Percentiles rank a stretch among this genome's conserved stretches.
phyloP scores from a whole-genome alignment of 1,140 invertebrate genomes.

The Aporrectodea caliginosa region DNA sequence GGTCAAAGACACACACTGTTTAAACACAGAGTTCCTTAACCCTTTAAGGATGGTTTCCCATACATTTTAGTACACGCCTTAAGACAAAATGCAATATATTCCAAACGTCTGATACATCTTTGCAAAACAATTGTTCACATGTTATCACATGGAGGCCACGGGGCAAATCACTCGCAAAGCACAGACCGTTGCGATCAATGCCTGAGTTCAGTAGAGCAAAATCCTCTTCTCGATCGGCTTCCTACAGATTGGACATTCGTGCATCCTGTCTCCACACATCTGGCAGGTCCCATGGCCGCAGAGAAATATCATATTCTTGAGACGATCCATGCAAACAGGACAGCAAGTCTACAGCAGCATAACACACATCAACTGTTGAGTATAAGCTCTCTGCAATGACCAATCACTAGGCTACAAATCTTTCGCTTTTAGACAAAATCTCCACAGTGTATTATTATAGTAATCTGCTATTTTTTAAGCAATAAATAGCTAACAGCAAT shows the following conservation, averaged over 20 bases:
- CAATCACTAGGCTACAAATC: not conserved
- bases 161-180: not conserved
- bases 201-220: slow-evolving; percentile 69
- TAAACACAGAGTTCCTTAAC: not conserved
- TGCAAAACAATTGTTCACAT: not conserved
- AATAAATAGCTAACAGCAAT: no score
- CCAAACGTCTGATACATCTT: not conserved
- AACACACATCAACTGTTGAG: no score
- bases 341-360: slow-evolving; percentile 80
- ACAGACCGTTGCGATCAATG: not conserved
- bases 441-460: no score
- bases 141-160: not conserved
- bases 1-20: no score
- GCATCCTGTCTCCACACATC: slow-evolving; percentile 95
- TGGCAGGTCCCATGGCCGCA: slow-evolving; percentile 97
- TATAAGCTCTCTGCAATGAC: not conserved
- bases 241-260: slow-evolving; percentile 93
- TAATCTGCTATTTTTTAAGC: no score
- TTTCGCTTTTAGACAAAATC: slow-evolving; percentile 1
- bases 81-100: not conserved
- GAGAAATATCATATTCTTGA: slow-evolving; percentile 98
- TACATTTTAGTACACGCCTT: not conserved
- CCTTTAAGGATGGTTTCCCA: no score
- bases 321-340: slow-evolving; percentile 90
- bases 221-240: slow-evolving; percentile 93